Percentiles rank a stretch among this genome's conserved stretches.
Conservation (phyloP, 1,140 invertebrate genomes). For the Brachionus sp. region DNA sequence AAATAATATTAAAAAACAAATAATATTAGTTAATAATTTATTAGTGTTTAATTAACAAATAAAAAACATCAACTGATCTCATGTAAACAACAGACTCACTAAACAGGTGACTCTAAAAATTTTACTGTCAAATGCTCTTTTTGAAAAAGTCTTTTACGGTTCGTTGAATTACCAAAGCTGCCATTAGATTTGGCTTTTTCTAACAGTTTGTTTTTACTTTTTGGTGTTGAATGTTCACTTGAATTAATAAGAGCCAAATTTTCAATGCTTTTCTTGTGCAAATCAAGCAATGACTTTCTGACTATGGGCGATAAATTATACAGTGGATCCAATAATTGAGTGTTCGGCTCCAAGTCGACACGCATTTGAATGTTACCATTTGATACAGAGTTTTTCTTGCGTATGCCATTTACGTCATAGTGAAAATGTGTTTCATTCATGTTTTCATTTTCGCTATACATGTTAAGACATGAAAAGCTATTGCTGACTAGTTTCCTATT, state of each 20-base stretch:
- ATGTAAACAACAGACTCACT: background rate
- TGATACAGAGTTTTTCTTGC: background rate
- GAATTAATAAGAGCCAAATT: background rate
- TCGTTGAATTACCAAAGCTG: slow-evolving; percentile 6
- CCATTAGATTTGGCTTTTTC: background rate
- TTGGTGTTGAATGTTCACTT: background rate
- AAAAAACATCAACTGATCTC: too few species aligned
- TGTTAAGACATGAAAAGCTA: slow-evolving; percentile 30
- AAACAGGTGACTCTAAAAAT: slow-evolving; percentile 24
- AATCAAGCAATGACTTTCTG: slow-evolving; percentile 13
- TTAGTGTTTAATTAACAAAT: too few species aligned
- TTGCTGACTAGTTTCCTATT: background rate
- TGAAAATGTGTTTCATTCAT: background rate
- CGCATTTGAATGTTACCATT: background rate
- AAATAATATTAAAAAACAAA: too few species aligned
- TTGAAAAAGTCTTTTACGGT: background rate
- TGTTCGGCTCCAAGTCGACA: background rate
- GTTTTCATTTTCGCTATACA: background rate
- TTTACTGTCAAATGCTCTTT: slow-evolving; percentile 26
- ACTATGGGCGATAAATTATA: background rate
- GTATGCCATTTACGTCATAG: background rate
- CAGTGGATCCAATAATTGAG: background rate
- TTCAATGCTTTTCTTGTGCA: slow-evolving; percentile 33
- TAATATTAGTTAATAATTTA: too few species aligned
- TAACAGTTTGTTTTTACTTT: background rate